Percentiles rank a stretch among this genome's conserved stretches.
These are phyloP conservation scores for Macropus fuliginosus DNA, from an alignment of 2,797 vertebrate genomes.

Conservation along the genomic window DNA sequence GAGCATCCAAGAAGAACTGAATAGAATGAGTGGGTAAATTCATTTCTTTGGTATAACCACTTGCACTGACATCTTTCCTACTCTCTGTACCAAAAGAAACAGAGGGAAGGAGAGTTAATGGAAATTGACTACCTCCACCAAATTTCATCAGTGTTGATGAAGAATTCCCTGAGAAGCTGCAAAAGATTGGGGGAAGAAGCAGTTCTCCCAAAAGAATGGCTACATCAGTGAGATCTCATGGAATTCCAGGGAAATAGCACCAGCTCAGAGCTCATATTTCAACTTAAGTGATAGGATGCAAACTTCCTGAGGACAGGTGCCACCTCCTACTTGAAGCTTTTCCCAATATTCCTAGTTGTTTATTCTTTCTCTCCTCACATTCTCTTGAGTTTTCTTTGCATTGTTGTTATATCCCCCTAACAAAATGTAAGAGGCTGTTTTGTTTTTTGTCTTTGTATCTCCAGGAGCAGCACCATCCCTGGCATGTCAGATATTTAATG, in stretches of 20 bases:
- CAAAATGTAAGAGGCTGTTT: background rate
- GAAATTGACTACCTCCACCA: slow-evolving; percentile 52
- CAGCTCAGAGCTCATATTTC: background rate
- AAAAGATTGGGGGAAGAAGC: slow-evolving; percentile 43
- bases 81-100: background rate
- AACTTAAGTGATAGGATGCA: background rate
- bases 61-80: slow-evolving; percentile 40
- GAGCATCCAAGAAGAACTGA: background rate
- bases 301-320: background rate
- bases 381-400: background rate
- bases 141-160: slow-evolving; percentile 51
- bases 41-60: background rate
- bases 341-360: background rate
- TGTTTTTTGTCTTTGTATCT: background rate
- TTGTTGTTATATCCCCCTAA: background rate
- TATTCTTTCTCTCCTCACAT: background rate
- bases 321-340: background rate
- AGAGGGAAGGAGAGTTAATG: slow-evolving; percentile 35
- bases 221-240: background rate
- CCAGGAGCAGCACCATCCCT: background rate
- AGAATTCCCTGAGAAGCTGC: slow-evolving; percentile 39
- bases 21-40: slow-evolving; percentile 46
- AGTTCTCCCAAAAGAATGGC: slow-evolving; percentile 24
- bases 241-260: background rate
- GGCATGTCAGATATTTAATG: background rate